phyloP scores from a whole-genome alignment of 2,797 vertebrate species.

The Halcyon chelicuti region DNA sequence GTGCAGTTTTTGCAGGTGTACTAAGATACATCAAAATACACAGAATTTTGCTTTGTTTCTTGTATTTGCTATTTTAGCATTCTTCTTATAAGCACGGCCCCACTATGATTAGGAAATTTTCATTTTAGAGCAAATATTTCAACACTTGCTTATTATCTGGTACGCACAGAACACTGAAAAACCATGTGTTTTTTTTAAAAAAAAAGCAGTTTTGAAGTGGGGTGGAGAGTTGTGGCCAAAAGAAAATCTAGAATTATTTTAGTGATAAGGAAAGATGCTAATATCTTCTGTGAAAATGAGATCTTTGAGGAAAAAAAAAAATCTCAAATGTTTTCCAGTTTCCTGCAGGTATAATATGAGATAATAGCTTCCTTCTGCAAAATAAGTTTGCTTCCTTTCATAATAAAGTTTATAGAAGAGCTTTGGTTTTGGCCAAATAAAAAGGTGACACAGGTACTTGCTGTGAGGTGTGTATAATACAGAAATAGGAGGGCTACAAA shows the following conservation, averaged over 20 bases:
- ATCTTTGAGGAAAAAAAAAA: neutral
- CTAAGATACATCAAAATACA: neutral
- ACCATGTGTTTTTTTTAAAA: neutral
- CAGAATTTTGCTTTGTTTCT: neutral
- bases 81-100: neutral
- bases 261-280: neutral
- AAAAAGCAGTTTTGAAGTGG: neutral
- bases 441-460: neutral
- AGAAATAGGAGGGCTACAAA: neutral
- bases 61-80: neutral
- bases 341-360: neutral
- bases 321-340: neutral
- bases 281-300: neutral
- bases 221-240: neutral
- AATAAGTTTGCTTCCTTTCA: neutral
- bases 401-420: neutral
- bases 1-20: neutral
- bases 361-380: neutral
- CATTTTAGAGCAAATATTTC: neutral
- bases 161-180: neutral
- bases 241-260: neutral
- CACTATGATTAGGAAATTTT: neutral
- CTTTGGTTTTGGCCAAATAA: neutral
- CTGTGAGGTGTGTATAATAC: neutral
- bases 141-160: neutral